These are phyloP conservation scores for Brachystomella parvula DNA, from an alignment of 1,140 invertebrate genomes.

Conservation along the genomic window DNA sequence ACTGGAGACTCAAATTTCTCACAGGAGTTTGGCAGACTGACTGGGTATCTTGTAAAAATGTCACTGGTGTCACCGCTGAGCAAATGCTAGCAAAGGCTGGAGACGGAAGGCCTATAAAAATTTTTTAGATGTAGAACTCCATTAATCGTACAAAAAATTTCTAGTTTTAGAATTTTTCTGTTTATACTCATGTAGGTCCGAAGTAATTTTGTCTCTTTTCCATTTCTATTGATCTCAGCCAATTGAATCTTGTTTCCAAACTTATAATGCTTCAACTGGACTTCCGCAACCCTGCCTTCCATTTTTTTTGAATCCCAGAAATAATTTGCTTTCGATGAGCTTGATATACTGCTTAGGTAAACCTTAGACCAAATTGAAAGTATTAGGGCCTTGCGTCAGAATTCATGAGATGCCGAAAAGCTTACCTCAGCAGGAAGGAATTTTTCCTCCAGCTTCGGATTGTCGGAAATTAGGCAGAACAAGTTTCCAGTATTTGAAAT, in stretches of 20 bases:
- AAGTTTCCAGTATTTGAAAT: slow-evolving; percentile 45
- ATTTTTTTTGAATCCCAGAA: slow-evolving; percentile 8
- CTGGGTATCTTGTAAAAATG: slow-evolving; percentile 23
- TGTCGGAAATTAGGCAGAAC: slow-evolving; percentile 54
- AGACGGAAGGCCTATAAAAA: slow-evolving; percentile 23
- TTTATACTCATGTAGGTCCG: no score
- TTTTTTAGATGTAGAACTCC: no score
- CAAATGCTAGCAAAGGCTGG: slow-evolving; percentile 20
- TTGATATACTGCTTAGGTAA: slow-evolving; percentile 9
- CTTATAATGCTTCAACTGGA: slow-evolving; percentile 11
- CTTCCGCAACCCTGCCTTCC: neutral
- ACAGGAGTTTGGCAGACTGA: neutral
- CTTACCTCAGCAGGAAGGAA: slow-evolving; percentile 15
- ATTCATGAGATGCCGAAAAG: no score
- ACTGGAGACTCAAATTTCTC: neutral
- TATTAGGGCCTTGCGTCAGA: no score
- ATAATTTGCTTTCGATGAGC: slow-evolving; percentile 20
- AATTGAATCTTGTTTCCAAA: slow-evolving; percentile 17
- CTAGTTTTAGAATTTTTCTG: no score
- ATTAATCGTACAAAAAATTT: no score
- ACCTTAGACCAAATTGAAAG: neutral
- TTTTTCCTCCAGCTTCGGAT: slow-evolving; percentile 44
- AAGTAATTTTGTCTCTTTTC: no score
- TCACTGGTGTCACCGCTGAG: slow-evolving; percentile 8
- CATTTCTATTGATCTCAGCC: neutral